Evolutionary conservation across 2,113 vertebrate genomes (phyloP), one percentile per base, ranked within the genome.

Genomic region (Leptobrachium leishanense): DNA sequence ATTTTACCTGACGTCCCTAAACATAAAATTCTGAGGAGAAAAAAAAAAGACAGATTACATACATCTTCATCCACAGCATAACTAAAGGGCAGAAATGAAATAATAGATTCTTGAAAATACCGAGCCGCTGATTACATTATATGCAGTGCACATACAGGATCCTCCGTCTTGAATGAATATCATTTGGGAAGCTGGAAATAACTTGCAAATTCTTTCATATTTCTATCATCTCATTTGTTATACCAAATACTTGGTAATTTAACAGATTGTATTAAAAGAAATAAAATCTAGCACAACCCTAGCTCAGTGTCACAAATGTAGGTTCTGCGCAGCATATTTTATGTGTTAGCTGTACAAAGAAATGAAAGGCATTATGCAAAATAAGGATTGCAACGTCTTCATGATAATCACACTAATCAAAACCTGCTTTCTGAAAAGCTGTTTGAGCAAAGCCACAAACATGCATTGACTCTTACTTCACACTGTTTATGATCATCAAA

Each of bases 31-130:
- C 55, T 15, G 13, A 15, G 55, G 13, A 12, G 9, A 59, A 59
- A 59, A 50, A 59, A 59, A 59, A 59, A 50, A 59, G 13, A 59
- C 13, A 12, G 55, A 59, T 59, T 59, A 15, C 55, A 59, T 59
- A 59, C 55, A 59, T 59, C 55, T 59, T 59, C 55, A 59, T 59
- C 13, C 55, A 2, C 55, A 59, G 55, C 55, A 15, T 59, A 59
- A 59, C 55, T 59, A 59, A 59, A 59, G 55, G 55, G 55, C 55
- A 59, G 55, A 59, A 59, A 59, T 59, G 55, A 59, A 59, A 59
- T 59, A 59, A 59, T 59, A 59, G 55, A 59, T 59, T 59, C 55
- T 59, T 15, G 55, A 59, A 59, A 59, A 59, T 59, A 12, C 55
- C 55, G 55, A 15, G 55, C 55, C 55, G 13, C 55, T 59, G 55